These are phyloP conservation scores for Ips typographus DNA, from an alignment of 1,140 invertebrate genomes.

Conservation along the genomic window DNA sequence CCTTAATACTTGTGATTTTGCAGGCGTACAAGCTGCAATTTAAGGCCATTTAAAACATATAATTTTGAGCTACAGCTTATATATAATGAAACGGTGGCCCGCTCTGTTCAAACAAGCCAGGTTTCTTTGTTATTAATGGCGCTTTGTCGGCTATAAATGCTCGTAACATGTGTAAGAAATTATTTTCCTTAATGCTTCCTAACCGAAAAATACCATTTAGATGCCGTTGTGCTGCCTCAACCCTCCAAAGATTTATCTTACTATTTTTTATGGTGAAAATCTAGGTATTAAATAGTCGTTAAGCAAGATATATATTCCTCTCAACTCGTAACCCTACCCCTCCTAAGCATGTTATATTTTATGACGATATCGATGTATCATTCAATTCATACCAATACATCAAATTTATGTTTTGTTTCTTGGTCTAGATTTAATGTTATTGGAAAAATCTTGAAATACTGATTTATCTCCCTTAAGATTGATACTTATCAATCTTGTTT, in stretches of 20 bases:
- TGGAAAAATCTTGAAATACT: slow-evolving; percentile 7
- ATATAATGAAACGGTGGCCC: slow-evolving; percentile 39
- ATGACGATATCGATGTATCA: slow-evolving; percentile 1
- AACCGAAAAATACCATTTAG: slow-evolving; percentile 34
- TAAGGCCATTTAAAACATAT: slow-evolving; percentile 34
- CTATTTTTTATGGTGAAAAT: slow-evolving; percentile 25
- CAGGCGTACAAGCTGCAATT: slow-evolving; percentile 26
- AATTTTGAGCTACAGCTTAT: slow-evolving; percentile 35
- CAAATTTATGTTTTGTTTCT: slow-evolving; percentile 13
- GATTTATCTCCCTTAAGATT: slow-evolving; percentile 4
- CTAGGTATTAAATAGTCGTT: slow-evolving; percentile 21
- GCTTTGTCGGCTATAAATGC: slow-evolving; percentile 39
- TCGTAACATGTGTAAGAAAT: slow-evolving; percentile 40
- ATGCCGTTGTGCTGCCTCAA: slow-evolving; percentile 15
- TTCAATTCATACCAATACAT: slow-evolving; percentile 3
- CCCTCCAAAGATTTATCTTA: slow-evolving; percentile 20
- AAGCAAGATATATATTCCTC: slow-evolving; percentile 19
- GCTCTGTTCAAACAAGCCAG: slow-evolving; percentile 37
- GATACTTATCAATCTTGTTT: too few relatives aligned
- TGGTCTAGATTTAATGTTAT: neutral
- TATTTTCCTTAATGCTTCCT: slow-evolving; percentile 39
- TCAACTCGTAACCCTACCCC: slow-evolving; percentile 2
- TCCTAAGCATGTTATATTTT: slow-evolving; percentile 11
- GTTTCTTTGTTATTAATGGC: slow-evolving; percentile 39
- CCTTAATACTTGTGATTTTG: slow-evolving; percentile 32